Base-by-base conservation (phyloP, 2,888 invertebrate genomes). In the Adineta ricciae region DNA sequence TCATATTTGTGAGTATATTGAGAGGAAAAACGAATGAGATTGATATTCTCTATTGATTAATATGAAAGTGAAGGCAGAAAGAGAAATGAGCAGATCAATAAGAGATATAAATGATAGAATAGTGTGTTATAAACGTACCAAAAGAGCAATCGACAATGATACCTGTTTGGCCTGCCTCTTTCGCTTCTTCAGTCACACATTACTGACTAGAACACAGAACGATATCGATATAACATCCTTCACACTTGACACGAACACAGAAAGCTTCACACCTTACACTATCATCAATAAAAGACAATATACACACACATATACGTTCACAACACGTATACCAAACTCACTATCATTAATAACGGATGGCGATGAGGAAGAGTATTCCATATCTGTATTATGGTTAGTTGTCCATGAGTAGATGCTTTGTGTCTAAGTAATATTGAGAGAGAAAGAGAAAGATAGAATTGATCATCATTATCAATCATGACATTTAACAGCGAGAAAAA, bases 151-250 rank as follows among this genome's bases (percentile, higher is more conserved):
- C 64, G 64, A 64, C 64, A 64, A 64, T 64, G 64, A 64, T 64
- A 64, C 64, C 64, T 64, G 27, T 64, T 64, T 64, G 46, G 64
- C 64, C 32, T 64, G 64, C 64, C 32, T 64, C 64, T 32, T 64
- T 64, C 64, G 64, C 27, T 64, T 64, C 32, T 64, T 64, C 64
- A 64, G 64, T 64, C 64, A 64, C 64, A 64, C 64, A 32, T 64
- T 64, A 64, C 64, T 64, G 64, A 64, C 64, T 64, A 64, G 64
- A 64, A 64, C 64, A 64, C 64, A 64, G 64, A 64, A 64, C 64
- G 64, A 64, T 32, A 64, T 64, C 64, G 64, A 64, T 64, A 32
- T 64, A 64, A 64, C 64, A 64, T 64, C 64, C 64, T 64, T 64
- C 32, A 64, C 64, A 64, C 64, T 19, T 32, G 64, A 64, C 64